These are phyloP conservation scores for Melanerpes formicivorus DNA, from an alignment of 2,113 vertebrate genomes.

Conservation along the genomic window DNA sequence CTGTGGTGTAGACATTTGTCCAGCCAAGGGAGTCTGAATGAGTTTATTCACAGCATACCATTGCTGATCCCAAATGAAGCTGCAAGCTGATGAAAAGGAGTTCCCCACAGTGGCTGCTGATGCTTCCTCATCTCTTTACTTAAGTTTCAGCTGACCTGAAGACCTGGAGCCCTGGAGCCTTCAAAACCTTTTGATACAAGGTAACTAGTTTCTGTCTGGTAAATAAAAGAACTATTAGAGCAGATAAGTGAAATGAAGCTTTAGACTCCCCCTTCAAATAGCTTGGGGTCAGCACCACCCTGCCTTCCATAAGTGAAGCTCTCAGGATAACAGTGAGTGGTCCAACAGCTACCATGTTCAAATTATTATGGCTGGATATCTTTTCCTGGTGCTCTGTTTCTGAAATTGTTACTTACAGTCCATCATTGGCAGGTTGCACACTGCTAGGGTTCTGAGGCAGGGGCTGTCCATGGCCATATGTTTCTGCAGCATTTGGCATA, in stretches of 20 bases:
- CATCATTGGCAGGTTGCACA: neutral
- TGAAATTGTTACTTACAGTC: conserved; percentile 1
- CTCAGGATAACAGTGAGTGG: neutral
- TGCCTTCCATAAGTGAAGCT: neutral
- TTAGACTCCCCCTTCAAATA: neutral
- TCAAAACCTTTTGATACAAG: neutral
- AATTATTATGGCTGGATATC: neutral
- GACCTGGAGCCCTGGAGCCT: neutral
- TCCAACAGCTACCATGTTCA: neutral
- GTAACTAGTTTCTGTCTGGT: neutral
- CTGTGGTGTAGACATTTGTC: neutral
- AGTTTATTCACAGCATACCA: neutral
- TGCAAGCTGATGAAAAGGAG: neutral
- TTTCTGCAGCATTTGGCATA: conserved; percentile 1
- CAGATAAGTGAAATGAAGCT: neutral
- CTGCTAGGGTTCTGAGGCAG: neutral
- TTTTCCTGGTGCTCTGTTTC: neutral
- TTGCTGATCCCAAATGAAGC: neutral
- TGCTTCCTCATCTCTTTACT: neutral
- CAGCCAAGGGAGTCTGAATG: neutral
- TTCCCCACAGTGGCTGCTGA: neutral
- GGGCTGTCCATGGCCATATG: neutral
- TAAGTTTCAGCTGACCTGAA: neutral
- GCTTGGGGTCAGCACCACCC: neutral
- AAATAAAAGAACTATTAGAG: neutral